Percentiles rank a stretch among this genome's conserved stretches.
Evolutionary conservation across 1,140 invertebrate genomes (phyloP).

Genomic region (Chironomus striatipennis): DNA sequence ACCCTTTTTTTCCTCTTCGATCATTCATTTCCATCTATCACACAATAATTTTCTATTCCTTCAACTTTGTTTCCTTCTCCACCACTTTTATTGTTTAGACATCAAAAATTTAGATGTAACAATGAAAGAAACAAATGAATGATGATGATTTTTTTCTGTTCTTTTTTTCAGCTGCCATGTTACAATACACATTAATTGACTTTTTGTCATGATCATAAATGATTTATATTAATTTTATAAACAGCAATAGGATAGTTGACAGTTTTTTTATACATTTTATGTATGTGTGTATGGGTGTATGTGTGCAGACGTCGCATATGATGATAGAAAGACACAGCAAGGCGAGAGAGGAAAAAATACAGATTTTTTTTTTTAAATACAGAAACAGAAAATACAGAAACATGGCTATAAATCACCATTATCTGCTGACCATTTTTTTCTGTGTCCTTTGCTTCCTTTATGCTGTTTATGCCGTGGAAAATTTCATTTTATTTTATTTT

Average conservation of each 20-base stretch:
- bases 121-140: no score
- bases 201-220: conserved; percentile 14
- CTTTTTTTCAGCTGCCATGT: not conserved
- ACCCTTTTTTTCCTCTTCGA: no score
- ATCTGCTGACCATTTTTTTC: conserved; percentile 12
- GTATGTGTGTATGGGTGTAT: no score
- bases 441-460: not conserved
- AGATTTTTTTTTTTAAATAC: not conserved
- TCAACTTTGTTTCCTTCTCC: no score
- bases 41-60: no score
- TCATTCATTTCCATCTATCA: no score
- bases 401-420: conserved; percentile 2
- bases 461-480: not conserved
- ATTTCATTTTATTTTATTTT: no score
- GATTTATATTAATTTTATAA: conserved; percentile 15
- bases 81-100: no score
- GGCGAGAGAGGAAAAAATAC: not conserved
- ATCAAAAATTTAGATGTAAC: no score
- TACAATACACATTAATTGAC: conserved; percentile 1
- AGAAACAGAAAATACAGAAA: not conserved
- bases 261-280: not conserved
- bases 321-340: no score
- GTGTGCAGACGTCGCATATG: no score
- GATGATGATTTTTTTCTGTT: no score
- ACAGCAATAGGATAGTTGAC: conserved; percentile 6